Evolutionary conservation across 1,140 invertebrate species (phyloP), one percentile per base, ranked within the genome.

Genomic region (Bombus ignitus): DNA sequence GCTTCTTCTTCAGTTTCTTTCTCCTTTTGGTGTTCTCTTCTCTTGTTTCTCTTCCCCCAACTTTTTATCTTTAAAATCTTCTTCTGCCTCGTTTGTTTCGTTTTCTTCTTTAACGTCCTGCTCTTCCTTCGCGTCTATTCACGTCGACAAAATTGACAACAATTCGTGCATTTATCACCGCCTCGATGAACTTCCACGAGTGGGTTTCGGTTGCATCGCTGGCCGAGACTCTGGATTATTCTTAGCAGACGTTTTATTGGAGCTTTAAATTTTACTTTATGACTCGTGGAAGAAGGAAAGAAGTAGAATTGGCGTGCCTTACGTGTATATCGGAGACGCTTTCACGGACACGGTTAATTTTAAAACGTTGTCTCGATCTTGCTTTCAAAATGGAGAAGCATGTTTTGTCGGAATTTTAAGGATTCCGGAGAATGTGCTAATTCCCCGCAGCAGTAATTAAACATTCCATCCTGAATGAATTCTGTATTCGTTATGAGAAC

Each of bases 121-220:
- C 6, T 72, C 6, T 25, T 32, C 8, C 0, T 25, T 9, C 4
- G n/a, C 18, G 5, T 65, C 83, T 35, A 71, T 73, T 74, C 62
- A 53, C 47, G 65, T 83, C 74, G n/a, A 42, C 35, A 47, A 47
- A 78, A 83, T 78, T 70, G 83, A 80, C 76, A 71, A 84, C 66
- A 79, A 85, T 85, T 85, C 73, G 81, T 70, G 65, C 81, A 70
- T 77, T 77, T 77, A 83, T 85, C 76, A 25, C 35, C 39, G 76
- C 68, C 35, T 57, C 83, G 76, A 85, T 85, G 53, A 85, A 85
- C 68, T 85, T 80, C 77, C 32, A 71, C 66, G 53, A 62, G 76
- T 39, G 68, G 68, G 47, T 47, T 47, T 53, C 13, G 22, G 32
- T 22, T 53, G 15, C 47, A 53, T 62, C 1, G 18, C 12, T 13